A percentile compares a stretch with the other conserved stretches of the same genome.
phyloP scores from a whole-genome alignment of 92 coral and sea anemone genomes.

The Parazoanthus atlanticus region DNA sequence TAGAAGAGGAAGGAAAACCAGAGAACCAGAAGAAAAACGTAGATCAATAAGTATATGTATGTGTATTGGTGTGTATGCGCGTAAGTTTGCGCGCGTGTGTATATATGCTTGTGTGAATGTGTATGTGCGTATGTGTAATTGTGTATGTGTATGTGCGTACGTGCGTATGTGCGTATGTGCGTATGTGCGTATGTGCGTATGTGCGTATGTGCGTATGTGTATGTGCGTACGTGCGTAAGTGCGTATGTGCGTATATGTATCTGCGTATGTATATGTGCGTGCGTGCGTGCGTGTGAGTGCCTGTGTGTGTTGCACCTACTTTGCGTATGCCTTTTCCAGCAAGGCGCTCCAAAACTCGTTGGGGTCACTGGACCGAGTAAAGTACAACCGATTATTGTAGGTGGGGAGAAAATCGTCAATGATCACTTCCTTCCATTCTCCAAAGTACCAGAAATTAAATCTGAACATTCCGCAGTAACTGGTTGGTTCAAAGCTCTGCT shows the following conservation, averaged over 20 bases:
- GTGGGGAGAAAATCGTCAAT: constrained; percentile 82
- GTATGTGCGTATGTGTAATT: too few species aligned
- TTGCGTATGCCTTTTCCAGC: constrained; percentile 81
- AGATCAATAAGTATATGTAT: too few species aligned
- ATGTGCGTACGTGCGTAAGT: background rate
- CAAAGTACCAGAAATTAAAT: constrained; percentile 85
- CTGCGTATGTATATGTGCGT: too few species aligned
- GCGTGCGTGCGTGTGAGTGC: too few species aligned
- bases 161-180: background rate
- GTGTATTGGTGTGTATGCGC: too few species aligned
- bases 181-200: background rate
- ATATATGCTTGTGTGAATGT: too few species aligned
- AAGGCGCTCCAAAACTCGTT: constrained; percentile 85
- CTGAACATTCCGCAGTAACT: constrained; percentile 82
- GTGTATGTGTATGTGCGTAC: background rate
- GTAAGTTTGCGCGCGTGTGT: too few species aligned
- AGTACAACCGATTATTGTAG: constrained; percentile 62
- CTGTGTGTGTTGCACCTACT: constrained; percentile 53
- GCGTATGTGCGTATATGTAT: too few species aligned
- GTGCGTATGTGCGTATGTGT: too few species aligned
- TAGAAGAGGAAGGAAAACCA: too few species aligned
- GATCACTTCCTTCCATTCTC: constrained; percentile 80
- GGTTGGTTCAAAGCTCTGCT: constrained; percentile 74
- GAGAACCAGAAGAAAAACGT: too few species aligned
- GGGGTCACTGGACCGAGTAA: constrained; percentile 68